Evolutionary conservation across 2,888 invertebrate species (phyloP), one percentile per base, ranked within the genome.

Genomic region (Drosophila borealis): DNA sequence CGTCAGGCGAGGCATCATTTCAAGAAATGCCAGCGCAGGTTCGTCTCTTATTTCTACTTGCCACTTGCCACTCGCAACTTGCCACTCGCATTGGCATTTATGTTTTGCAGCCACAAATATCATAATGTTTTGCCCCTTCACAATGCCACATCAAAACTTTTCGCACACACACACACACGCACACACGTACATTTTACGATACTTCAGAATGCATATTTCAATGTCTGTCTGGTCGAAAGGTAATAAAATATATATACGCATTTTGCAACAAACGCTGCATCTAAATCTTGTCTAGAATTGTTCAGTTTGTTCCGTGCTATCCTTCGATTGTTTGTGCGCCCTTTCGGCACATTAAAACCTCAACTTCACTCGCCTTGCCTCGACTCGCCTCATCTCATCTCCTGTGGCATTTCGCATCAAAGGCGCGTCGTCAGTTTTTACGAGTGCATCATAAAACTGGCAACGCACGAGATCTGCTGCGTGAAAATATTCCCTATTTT

Each of bases 281-380:
- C 86, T 77, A 84, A 83, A 86, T 86, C 83, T 86, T 86, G 81
- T 81, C 77, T 83, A 86, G 77, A 71, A 72, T 65, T 72, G 70
- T 65, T 60, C 67, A 66, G 34, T 71, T 69, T 71, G 29, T 65
- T 64, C 60, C 57, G 49, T 63, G 60, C 70, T 62, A 75, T 80
- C 76, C 76, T 80, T 83, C 84, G 83, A 83, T 86, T 80, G 86
- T 82, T 77, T 67, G 77, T 62, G 78, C 69, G 80, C 80, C 80
- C 77, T 80, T 80, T 72, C 60, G 78, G 59, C 80, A 80, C 86
- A 86, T 83, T 83, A 83, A 83, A 85, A 78, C 66, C 63, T 54
- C 78, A 74, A 62, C 70, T 44, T 48, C 21, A 64, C 56, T 64
- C 51, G 50, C 61, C 65, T 45, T 45, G 6, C 64, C 56, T 60